Conservation (phyloP, 1,140 invertebrate species). For the Lordiphosa stackelbergi region DNA sequence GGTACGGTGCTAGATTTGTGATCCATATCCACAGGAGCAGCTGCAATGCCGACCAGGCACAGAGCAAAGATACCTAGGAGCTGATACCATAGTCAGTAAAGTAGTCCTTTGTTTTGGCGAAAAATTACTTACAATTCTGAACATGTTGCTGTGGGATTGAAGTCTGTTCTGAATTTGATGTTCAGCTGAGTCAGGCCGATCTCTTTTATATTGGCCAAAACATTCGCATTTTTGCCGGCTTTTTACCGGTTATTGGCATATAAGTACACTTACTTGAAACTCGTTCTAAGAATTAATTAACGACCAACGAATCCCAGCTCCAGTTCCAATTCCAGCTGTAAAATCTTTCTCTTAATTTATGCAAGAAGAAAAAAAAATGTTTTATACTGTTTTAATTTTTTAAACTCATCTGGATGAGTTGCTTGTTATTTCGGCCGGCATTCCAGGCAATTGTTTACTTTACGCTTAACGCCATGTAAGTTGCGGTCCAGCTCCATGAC, state of each 20-base stretch:
- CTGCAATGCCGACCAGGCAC: conserved; percentile 22
- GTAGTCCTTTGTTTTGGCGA: conserved; percentile 21
- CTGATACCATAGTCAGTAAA: conserved; percentile 16
- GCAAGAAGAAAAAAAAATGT: conserved; percentile 9
- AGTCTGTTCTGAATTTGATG: conserved; percentile 34
- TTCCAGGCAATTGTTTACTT: conserved; percentile 44
- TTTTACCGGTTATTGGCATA: conserved; percentile 59
- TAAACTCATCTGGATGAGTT: conserved; percentile 12
- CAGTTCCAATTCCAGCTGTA: conserved; percentile 41
- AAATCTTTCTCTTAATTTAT: conserved; percentile 43
- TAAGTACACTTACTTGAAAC: conserved; percentile 55
- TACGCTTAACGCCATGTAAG: conserved; percentile 43
- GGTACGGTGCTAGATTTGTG: conserved; percentile 19
- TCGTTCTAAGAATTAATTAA: conserved; percentile 72
- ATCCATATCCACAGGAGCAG: conserved; percentile 33
- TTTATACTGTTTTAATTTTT: background rate
- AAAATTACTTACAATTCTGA: conserved; percentile 55
- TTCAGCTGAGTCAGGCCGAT: conserved; percentile 10
- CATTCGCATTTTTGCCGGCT: conserved; percentile 30
- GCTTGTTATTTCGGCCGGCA: conserved; percentile 18
- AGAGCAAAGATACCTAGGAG: conserved; percentile 35
- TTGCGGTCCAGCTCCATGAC: conserved; percentile 18
- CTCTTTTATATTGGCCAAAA: conserved; percentile 61
- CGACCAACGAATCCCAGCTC: conserved; percentile 45
- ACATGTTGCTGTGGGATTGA: conserved; percentile 43